Evolutionary conservation across 2,888 invertebrate species (phyloP).

Genomic region (Polydrusus tereticollis): DNA sequence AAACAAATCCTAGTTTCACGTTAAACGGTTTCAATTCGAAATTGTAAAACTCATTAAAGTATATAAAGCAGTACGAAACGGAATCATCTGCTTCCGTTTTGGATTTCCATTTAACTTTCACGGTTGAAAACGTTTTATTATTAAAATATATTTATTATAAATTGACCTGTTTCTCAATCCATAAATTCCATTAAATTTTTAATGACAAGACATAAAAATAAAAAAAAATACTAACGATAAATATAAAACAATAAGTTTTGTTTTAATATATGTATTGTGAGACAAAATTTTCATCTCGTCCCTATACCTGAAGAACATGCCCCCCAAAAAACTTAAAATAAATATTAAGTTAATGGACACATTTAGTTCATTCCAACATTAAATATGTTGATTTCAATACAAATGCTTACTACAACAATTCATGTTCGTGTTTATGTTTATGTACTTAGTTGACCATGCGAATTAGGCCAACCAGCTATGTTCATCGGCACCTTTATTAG

Average conservation of each 20-base stretch:
- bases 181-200: neutral
- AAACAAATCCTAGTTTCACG: conserved; percentile 27
- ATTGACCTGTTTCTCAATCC: neutral
- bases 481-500: neutral
- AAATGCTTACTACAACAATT: neutral
- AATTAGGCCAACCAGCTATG: neutral
- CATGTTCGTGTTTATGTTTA: neutral
- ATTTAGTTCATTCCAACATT: too few relatives aligned
- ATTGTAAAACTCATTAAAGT: conserved; percentile 19
- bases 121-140: neutral
- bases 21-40: conserved; percentile 18
- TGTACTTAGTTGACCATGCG: neutral
- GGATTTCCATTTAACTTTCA: conserved; percentile 13
- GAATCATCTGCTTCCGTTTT: neutral
- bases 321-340: too few relatives aligned
- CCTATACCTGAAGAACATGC: too few relatives aligned
- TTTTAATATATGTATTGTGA: neutral
- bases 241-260: neutral
- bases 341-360: too few relatives aligned
- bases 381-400: too few relatives aligned
- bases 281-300: too few relatives aligned
- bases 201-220: neutral
- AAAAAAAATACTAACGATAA: neutral
- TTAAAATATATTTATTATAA: neutral
- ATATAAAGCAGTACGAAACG: conserved; percentile 13